Conservation (phyloP, 2,797 vertebrate genomes). For the Hafferia zeledoni region DNA sequence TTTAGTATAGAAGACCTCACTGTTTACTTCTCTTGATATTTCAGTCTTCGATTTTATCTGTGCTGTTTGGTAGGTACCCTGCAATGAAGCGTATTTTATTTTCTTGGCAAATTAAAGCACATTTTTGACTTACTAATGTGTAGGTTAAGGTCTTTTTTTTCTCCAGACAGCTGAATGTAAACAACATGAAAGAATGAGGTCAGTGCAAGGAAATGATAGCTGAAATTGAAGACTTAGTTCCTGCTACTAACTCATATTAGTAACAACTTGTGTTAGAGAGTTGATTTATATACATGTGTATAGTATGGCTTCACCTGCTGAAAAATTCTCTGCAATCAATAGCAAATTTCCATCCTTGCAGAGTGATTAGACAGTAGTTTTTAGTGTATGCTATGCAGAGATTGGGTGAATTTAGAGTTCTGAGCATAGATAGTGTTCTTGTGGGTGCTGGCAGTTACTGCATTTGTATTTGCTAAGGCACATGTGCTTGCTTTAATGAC, state of each 20-base stretch:
- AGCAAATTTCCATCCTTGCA: background rate
- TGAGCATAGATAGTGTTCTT: background rate
- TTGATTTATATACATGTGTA: background rate
- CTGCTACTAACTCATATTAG: background rate
- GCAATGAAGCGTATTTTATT: background rate
- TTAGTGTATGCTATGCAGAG: background rate
- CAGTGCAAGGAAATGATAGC: background rate
- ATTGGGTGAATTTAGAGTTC: background rate
- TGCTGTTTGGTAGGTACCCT: background rate
- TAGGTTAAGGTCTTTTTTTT: background rate
- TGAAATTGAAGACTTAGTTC: background rate
- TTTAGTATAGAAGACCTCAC: background rate
- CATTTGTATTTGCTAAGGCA: background rate
- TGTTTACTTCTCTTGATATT: background rate
- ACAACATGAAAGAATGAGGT: conserved; percentile 12
- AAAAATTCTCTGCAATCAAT: background rate
- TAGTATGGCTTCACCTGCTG: background rate
- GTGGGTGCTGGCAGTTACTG: background rate
- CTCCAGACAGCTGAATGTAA: background rate
- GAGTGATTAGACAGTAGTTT: background rate
- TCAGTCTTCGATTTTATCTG: background rate
- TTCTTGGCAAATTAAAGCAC: background rate
- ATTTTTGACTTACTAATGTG: background rate
- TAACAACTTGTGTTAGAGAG: background rate
- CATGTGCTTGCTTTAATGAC: background rate